Evolutionary conservation across 2,888 invertebrate species (phyloP).

Genomic region (Lycia hirtaria): DNA sequence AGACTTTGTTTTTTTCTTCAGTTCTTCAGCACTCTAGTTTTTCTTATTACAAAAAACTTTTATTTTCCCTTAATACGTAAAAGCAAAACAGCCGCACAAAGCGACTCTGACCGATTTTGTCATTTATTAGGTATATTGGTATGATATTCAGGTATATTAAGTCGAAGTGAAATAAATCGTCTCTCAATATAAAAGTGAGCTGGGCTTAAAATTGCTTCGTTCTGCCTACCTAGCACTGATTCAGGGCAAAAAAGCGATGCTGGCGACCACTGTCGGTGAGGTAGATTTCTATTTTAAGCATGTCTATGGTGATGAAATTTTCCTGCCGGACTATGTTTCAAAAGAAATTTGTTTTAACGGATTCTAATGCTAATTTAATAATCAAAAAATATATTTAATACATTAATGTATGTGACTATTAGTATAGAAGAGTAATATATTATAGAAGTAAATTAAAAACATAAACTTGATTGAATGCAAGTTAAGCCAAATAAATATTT

Average conservation of each 20-base stretch:
- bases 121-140: background rate
- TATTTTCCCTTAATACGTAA: background rate
- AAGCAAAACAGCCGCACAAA: background rate
- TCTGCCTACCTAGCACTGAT: constrained; percentile 54
- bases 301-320: background rate
- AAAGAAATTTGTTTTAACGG: too few relatives aligned
- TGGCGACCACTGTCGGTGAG: constrained; percentile 10
- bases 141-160: constrained; percentile 43
- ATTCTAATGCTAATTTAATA: too few relatives aligned
- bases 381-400: too few relatives aligned
- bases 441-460: too few relatives aligned
- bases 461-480: too few relatives aligned
- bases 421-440: too few relatives aligned
- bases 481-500: too few relatives aligned
- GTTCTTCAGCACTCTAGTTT: too few relatives aligned
- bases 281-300: constrained; percentile 8
- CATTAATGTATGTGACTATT: too few relatives aligned
- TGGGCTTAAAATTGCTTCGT: constrained; percentile 58
- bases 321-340: too few relatives aligned
- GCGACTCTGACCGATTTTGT: background rate
- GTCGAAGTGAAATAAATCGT: constrained; percentile 53
- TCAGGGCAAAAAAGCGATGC: constrained; percentile 48
- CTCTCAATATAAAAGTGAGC: constrained; percentile 48
- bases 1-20: too few relatives aligned
- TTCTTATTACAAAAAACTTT: too few relatives aligned